These are phyloP conservation scores for Drosophila lacicola DNA, from an alignment of 2,888 invertebrate species.

Conservation along the genomic window DNA sequence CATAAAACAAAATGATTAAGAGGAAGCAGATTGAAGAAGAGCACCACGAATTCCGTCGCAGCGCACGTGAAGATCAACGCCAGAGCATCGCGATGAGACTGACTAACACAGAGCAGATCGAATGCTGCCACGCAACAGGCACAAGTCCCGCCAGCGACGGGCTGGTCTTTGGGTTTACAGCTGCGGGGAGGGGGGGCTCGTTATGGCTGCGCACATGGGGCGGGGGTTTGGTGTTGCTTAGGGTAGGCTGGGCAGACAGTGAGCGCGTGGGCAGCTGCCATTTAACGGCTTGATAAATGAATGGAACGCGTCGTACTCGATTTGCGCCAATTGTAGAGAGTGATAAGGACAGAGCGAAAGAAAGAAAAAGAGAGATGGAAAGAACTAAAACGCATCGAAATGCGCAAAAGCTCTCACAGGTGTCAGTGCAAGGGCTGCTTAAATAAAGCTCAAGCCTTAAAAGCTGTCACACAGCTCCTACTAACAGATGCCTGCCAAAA, in stretches of 20 bases:
- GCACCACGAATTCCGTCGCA: slow-evolving; percentile 39
- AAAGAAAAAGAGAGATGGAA: too few relatives aligned
- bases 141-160: not conserved
- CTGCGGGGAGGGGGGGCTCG: slow-evolving; percentile 16
- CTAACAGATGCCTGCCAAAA: not conserved
- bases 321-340: slow-evolving; percentile 23
- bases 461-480: not conserved
- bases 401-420: slow-evolving; percentile 4
- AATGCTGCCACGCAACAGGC: slow-evolving; percentile 31
- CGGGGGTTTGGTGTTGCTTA: not conserved
- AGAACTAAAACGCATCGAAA: not conserved
- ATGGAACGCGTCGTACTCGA: slow-evolving; percentile 49
- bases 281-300: slow-evolving; percentile 72
- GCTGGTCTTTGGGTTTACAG: slow-evolving; percentile 16
- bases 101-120: slow-evolving; percentile 43
- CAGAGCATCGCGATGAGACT: slow-evolving; percentile 77
- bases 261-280: slow-evolving; percentile 43
- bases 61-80: slow-evolving; percentile 73
- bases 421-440: slow-evolving; percentile 3
- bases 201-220: not conserved
- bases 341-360: not conserved
- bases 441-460: not conserved
- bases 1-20: not conserved
- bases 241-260: slow-evolving; percentile 2
- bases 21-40: slow-evolving; percentile 10